Evolutionary conservation across 2,888 invertebrate genomes (phyloP).

Genomic region (Tromatobia lineatoria): DNA sequence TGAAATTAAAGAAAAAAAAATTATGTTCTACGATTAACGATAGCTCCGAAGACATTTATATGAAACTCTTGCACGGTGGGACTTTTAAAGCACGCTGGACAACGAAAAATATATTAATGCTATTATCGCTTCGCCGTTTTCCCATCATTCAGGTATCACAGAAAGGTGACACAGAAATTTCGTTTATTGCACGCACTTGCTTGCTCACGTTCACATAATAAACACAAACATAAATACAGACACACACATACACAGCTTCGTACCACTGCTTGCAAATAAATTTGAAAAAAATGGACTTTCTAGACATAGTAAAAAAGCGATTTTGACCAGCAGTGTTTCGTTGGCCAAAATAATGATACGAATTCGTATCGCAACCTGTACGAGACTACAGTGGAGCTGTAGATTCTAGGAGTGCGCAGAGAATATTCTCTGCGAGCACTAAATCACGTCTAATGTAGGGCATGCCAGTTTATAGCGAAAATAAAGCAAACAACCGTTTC

Average conservation of each 20-base stretch:
- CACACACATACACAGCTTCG: constrained; percentile 59
- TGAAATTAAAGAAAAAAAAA: background rate
- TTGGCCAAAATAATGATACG: constrained; percentile 27
- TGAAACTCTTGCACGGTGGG: constrained; percentile 53
- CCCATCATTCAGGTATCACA: constrained; percentile 81
- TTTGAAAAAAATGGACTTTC: background rate
- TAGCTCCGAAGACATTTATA: background rate
- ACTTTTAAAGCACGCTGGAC: constrained; percentile 39
- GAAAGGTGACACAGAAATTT: constrained; percentile 82
- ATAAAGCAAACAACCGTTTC: constrained; percentile 16
- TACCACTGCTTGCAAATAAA: constrained; percentile 61
- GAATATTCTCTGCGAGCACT: constrained; percentile 7
- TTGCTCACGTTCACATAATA: constrained; percentile 64
- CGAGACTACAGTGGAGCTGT: constrained; percentile 31
- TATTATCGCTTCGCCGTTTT: constrained; percentile 81
- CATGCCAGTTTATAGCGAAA: constrained; percentile 47
- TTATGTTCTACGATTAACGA: background rate
- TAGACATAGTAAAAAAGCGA: constrained; percentile 51
- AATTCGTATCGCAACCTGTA: constrained; percentile 34
- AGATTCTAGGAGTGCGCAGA: constrained; percentile 12
- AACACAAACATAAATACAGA: background rate
- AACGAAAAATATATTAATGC: constrained; percentile 76
- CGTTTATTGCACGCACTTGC: constrained; percentile 82
- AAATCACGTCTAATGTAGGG: constrained; percentile 38
- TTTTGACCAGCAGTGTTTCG: constrained; percentile 3